Evolutionary conservation across 2,797 vertebrate species (phyloP).

Genomic region (Eospalax fontanierii): DNA sequence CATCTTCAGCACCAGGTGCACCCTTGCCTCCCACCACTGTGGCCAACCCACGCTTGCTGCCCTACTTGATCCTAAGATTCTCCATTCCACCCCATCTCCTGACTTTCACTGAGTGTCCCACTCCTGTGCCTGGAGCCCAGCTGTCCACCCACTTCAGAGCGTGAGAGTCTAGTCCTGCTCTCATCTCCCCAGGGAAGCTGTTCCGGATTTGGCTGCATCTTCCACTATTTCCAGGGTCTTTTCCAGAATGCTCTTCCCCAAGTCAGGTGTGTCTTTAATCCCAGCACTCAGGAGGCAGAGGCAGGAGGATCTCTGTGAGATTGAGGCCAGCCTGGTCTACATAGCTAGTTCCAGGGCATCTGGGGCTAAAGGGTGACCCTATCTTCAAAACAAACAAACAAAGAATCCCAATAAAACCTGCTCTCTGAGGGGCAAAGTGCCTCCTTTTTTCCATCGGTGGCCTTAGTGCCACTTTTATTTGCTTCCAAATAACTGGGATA

Average conservation of each 20-base stretch:
- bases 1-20: neutral
- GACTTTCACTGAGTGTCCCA: neutral
- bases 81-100: neutral
- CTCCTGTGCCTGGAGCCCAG: neutral
- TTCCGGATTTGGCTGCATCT: neutral
- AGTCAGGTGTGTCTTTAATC: too few relatives aligned
- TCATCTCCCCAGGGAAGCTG: too few relatives aligned
- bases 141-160: neutral
- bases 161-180: neutral
- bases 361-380: too few relatives aligned
- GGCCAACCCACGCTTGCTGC: too few relatives aligned
- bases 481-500: neutral
- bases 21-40: neutral
- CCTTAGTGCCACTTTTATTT: neutral
- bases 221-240: neutral
- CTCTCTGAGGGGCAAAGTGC: neutral
- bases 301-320: too few relatives aligned
- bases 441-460: neutral
- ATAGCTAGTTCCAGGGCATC: too few relatives aligned
- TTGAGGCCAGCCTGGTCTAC: too few relatives aligned
- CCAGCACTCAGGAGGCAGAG: too few relatives aligned
- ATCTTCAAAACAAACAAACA: too few relatives aligned
- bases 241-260: neutral
- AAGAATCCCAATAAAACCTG: too few relatives aligned
- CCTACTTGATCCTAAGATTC: neutral